Conservation (phyloP, 2,888 invertebrate genomes). For the Hemistola chrysoprasaria region DNA sequence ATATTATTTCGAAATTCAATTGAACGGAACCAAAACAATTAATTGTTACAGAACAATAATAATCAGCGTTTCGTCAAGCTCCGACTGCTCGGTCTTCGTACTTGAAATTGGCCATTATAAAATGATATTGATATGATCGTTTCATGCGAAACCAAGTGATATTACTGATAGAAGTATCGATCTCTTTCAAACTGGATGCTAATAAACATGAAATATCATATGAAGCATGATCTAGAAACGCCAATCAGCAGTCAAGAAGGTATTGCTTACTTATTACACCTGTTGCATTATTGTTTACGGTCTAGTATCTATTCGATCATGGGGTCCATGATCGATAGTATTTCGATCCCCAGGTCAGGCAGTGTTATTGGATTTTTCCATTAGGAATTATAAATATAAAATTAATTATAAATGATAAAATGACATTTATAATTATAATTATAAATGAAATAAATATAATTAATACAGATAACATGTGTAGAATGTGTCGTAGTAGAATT, state of each 20-base stretch:
- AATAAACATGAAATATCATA: conserved; percentile 32
- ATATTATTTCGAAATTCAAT: conserved; percentile 33
- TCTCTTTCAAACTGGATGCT: conserved; percentile 38
- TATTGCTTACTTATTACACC: conserved; percentile 31
- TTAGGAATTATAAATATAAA: too few species aligned
- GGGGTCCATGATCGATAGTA: too few species aligned
- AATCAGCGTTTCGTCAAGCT: conserved; percentile 44
- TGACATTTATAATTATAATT: too few species aligned
- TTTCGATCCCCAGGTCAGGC: too few species aligned
- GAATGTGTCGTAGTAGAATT: too few species aligned
- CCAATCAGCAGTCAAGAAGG: conserved; percentile 51
- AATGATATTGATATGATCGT: conserved; percentile 5
- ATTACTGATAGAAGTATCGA: conserved; percentile 35
- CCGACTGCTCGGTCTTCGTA: conserved; percentile 28
- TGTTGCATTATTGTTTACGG: conserved; percentile 27
- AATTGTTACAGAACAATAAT: conserved; percentile 48
- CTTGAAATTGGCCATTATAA: conserved; percentile 34
- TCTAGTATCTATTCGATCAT: too few species aligned
- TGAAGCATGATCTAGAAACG: conserved; percentile 49
- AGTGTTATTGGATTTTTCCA: too few species aligned
- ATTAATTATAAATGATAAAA: too few species aligned
- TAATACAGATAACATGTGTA: too few species aligned
- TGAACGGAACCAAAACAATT: conserved; percentile 33
- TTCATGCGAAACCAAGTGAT: conserved; percentile 35
- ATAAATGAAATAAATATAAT: too few species aligned